Percentiles rank a stretch among this genome's conserved stretches.
phyloP scores from a whole-genome alignment of 2,113 vertebrate species.

The Dasypus novemcinctus region DNA sequence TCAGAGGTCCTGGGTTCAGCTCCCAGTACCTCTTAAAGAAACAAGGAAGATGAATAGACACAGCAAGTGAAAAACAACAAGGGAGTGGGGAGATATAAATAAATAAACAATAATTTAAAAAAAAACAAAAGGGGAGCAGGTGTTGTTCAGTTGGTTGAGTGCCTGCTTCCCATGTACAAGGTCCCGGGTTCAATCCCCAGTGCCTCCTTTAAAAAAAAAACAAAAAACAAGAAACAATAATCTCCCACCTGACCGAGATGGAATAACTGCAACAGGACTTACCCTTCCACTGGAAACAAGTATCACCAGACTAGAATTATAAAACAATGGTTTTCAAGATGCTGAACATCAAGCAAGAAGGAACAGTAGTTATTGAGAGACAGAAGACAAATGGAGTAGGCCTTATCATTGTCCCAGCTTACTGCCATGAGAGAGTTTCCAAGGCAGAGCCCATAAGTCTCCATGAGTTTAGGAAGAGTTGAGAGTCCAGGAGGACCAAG shows the following conservation, averaged over 20 bases:
- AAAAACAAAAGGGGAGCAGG: not conserved
- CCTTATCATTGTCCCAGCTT: not conserved
- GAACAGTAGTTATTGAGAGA: not conserved
- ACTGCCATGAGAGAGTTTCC: not conserved
- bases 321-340: conserved; percentile 4
- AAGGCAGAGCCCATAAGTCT: not conserved
- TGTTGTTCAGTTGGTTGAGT: too few relatives aligned
- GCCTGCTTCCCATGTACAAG: too few relatives aligned
- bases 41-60: too few relatives aligned
- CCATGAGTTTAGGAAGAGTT: not conserved
- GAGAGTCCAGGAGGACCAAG: not conserved
- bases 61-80: too few relatives aligned
- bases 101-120: not conserved
- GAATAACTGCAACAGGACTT: not conserved
- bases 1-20: too few relatives aligned
- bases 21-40: too few relatives aligned
- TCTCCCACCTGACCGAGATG: not conserved
- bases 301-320: not conserved
- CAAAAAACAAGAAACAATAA: too few relatives aligned
- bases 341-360: not conserved
- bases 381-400: not conserved
- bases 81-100: too few relatives aligned
- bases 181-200: too few relatives aligned
- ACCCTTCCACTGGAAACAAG: not conserved
- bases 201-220: too few relatives aligned